Percentiles rank a stretch among this genome's conserved stretches.
These are phyloP conservation scores for Ageneiosus marmoratus DNA, from an alignment of 2,113 vertebrate genomes.

Conservation along the genomic window DNA sequence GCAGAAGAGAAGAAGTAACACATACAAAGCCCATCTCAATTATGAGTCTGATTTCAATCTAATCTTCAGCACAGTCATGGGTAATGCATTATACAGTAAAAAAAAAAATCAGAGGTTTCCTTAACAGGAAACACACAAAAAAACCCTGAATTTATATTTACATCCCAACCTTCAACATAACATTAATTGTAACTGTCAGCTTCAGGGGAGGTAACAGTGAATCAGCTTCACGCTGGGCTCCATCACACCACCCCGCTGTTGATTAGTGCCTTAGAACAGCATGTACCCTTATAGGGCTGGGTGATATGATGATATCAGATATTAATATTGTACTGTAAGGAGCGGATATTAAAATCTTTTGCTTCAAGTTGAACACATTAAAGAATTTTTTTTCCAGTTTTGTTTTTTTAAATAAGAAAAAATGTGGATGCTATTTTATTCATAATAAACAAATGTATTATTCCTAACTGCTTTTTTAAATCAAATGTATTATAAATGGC, in stretches of 20 bases:
- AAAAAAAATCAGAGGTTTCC: not conserved
- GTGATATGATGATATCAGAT: not conserved
- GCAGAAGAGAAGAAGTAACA: too few species aligned
- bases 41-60: not conserved
- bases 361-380: too few species aligned
- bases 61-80: not conserved
- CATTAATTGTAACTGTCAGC: not conserved
- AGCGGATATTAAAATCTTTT: too few species aligned
- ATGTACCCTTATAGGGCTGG: not conserved
- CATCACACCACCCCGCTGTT: not conserved
- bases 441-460: too few species aligned
- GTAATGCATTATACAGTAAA: not conserved
- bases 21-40: not conserved
- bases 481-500: too few species aligned
- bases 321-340: not conserved
- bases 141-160: not conserved
- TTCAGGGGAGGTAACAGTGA: not conserved
- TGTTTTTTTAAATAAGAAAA: too few species aligned
- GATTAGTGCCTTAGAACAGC: not conserved
- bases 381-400: too few species aligned
- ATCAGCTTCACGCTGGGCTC: not conserved
- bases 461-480: too few species aligned
- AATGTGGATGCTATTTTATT: too few species aligned
- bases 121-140: not conserved
- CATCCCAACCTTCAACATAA: not conserved